Evolutionary conservation across 2,888 invertebrate species (phyloP), one percentile per base, ranked within the genome.

Genomic region (Brenthis daphne): DNA sequence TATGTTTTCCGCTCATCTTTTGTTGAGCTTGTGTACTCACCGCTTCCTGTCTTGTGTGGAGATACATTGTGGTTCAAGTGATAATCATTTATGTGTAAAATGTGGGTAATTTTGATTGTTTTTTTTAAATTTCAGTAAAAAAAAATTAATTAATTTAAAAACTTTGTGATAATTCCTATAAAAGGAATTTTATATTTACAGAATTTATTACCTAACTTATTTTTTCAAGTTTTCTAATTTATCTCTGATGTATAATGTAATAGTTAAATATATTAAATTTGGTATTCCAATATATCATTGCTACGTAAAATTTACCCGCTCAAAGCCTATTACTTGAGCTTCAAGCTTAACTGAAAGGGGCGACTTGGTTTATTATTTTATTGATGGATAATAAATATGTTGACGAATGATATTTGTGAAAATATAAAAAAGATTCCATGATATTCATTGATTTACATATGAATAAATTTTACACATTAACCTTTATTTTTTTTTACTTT

Each of bases 1-100:
- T 88, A 88, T 89, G 87, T 90, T 86, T 84, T 85, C 84, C 86
- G 85, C 80, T 83, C 84, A 82, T 86, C 86, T 87, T 87, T 87
- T 89, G 87, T 86, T 79, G 77, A 77, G 83, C 82, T 79, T 80
- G 84, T 84, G 80, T 80, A 82, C 83, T 81, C 81, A 77, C 78
- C 75, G 85, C 82, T 89, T 90, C 90, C 89, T 88, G 89, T 86
- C 86, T 85, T 86, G 78, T 79, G 78, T 80, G 77, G 29, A 80
- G 80, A 76, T 75, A 71, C 68, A 65, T 66, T 65, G 70, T 73
- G 81, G 80, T 72, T 51, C 73, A 82, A 84, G 77, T 75, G 33
- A 78, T 50, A 57, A 75, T 75, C 50, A 48, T 24, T 57, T n/a
- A 24, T 13, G 24, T 11, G 11, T 43, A 43, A 43, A 43, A 43